These are phyloP conservation scores for Gambusia affinis DNA, from an alignment of 2,113 vertebrate genomes.

Conservation along the genomic window DNA sequence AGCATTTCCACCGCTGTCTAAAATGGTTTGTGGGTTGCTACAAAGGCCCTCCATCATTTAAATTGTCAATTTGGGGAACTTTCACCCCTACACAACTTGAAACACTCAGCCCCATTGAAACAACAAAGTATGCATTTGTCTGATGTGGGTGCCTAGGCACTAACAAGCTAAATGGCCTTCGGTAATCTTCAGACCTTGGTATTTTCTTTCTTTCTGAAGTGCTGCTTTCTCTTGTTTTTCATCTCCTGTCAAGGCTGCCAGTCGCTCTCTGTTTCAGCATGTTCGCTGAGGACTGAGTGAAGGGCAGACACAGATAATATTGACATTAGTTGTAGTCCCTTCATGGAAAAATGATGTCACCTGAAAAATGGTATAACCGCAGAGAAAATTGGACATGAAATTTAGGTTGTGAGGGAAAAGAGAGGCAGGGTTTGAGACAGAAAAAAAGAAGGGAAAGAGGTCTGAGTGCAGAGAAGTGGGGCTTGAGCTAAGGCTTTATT, in stretches of 20 bases:
- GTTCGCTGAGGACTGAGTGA: constrained; percentile 63
- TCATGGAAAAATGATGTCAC: constrained; percentile 65
- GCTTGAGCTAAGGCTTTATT: constrained; percentile 67
- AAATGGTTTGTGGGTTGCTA: constrained; percentile 64
- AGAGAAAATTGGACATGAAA: constrained; percentile 33
- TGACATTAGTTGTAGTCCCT: constrained; percentile 62
- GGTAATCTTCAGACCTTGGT: constrained; percentile 58
- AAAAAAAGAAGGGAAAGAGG: constrained; percentile 41
- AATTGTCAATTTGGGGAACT: constrained; percentile 65
- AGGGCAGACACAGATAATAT: constrained; percentile 70
- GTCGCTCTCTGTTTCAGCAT: constrained; percentile 57
- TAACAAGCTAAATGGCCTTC: constrained; percentile 75
- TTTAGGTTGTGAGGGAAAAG: constrained; percentile 14
- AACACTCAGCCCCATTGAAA: constrained; percentile 49
- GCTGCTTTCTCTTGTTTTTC: constrained; percentile 39
- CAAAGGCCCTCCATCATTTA: constrained; percentile 64
- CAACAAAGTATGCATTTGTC: constrained; percentile 59
- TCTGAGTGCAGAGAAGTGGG: constrained; percentile 40
- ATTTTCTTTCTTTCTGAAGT: constrained; percentile 52
- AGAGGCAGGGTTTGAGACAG: constrained; percentile 20
- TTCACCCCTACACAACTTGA: constrained; percentile 43
- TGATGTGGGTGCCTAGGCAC: constrained; percentile 54
- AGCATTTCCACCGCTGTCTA: constrained; percentile 60
- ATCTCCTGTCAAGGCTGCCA: constrained; percentile 69
- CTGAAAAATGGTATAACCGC: constrained; percentile 22